Conservation (phyloP, 2,888 invertebrate genomes). For the Doris montereyensis region DNA sequence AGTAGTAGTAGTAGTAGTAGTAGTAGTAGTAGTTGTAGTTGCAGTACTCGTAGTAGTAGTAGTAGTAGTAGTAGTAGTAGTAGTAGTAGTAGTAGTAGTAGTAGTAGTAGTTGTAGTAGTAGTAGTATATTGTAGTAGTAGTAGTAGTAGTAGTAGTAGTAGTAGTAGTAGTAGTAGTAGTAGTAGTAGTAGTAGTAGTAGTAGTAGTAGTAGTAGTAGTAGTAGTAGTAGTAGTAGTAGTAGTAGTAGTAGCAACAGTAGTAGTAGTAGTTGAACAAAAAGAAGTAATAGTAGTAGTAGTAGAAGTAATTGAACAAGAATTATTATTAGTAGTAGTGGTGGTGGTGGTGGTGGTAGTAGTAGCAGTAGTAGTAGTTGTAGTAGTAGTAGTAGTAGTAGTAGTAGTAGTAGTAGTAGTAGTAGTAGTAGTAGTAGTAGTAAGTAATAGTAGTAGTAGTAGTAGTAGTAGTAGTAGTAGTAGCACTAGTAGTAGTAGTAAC, state of each 20-base stretch:
- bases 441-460: background rate
- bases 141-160: background rate
- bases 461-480: slow-evolving; percentile 31
- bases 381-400: slow-evolving; percentile 29
- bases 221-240: background rate
- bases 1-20: slow-evolving; percentile 33
- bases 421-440: background rate
- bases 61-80: background rate
- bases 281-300: slow-evolving; percentile 31
- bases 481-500: slow-evolving; percentile 22
- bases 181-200: background rate
- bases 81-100: background rate
- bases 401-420: background rate
- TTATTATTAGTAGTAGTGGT: slow-evolving; percentile 26
- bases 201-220: background rate
- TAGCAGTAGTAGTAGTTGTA: slow-evolving; percentile 31
- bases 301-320: slow-evolving; percentile 13
- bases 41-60: slow-evolving; percentile 1
- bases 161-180: background rate
- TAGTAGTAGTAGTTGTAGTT: slow-evolving; percentile 29
- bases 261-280: background rate
- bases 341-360: slow-evolving; percentile 17
- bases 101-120: slow-evolving; percentile 25
- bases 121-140: slow-evolving; percentile 5
- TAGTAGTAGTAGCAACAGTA: background rate